Conservation (phyloP, 2,113 vertebrate species). For the Otus sunia region DNA sequence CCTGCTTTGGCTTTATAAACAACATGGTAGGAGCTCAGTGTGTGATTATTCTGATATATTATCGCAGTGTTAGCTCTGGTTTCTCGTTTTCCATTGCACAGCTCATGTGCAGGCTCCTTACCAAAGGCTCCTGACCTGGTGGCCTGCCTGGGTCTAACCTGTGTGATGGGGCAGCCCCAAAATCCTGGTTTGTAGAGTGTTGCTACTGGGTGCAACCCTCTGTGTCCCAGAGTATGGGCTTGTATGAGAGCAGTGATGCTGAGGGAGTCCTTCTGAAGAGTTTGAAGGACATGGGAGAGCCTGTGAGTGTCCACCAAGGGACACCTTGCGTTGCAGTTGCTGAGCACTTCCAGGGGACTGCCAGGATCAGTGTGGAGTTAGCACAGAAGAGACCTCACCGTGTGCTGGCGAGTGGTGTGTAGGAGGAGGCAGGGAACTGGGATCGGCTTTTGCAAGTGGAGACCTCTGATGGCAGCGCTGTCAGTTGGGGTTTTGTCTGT, state of each 20-base stretch:
- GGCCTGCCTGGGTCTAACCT: background rate
- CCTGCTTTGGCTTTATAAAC: slow-evolving; percentile 4
- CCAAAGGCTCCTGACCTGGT: background rate
- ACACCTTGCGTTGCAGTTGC: background rate
- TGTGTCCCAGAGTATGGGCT: accelerated
- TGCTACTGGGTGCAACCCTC: background rate
- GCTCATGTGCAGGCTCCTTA: background rate
- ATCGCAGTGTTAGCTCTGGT: accelerated
- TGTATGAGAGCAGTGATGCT: background rate
- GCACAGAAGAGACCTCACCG: background rate
- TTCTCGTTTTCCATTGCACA: background rate
- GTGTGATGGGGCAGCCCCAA: background rate
- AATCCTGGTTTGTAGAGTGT: background rate
- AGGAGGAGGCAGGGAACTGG: background rate
- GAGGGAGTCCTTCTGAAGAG: background rate
- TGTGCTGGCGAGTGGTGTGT: accelerated
- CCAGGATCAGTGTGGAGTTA: accelerated
- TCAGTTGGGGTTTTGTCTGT: background rate
- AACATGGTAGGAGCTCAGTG: background rate
- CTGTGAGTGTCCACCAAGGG: background rate
- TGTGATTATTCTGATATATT: background rate
- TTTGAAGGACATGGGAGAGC: background rate
- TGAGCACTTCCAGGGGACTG: background rate
- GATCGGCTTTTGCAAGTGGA: background rate
- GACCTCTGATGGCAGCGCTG: background rate